These are phyloP conservation scores for Brachyptera risi DNA, from an alignment of 2,888 invertebrate genomes.

Conservation along the genomic window DNA sequence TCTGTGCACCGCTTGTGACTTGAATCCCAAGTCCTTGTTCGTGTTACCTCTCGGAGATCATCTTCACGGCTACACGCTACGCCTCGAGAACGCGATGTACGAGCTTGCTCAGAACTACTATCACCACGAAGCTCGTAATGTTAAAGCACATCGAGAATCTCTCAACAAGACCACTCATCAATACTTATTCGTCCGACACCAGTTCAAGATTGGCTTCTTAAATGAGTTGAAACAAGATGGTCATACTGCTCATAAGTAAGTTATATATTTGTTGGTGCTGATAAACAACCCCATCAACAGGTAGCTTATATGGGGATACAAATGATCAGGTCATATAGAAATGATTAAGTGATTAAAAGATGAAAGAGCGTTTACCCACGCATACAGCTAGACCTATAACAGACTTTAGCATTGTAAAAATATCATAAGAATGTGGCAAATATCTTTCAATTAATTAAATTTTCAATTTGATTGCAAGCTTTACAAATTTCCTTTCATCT, in stretches of 20 bases:
- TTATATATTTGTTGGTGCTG: conserved; percentile 16
- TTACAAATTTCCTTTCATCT: too few species aligned
- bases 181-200: conserved; percentile 89
- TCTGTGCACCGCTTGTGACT: conserved; percentile 85
- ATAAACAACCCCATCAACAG: too few species aligned
- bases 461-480: too few species aligned
- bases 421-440: too few species aligned
- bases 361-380: too few species aligned
- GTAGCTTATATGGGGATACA: too few species aligned
- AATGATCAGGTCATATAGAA: too few species aligned
- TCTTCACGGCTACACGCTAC: conserved; percentile 63
- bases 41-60: conserved; percentile 90
- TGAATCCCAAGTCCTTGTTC: conserved; percentile 88
- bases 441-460: too few species aligned
- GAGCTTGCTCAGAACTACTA: conserved; percentile 93
- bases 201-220: conserved; percentile 94
- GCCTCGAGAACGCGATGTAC: conserved; percentile 89
- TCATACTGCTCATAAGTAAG: conserved; percentile 74
- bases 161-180: conserved; percentile 88
- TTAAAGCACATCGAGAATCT: conserved; percentile 86
- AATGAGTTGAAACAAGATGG: conserved; percentile 91
- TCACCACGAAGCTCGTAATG: conserved; percentile 77
- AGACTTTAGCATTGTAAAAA: too few species aligned
- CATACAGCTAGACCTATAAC: too few species aligned
- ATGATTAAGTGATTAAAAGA: too few species aligned